phyloP scores from a whole-genome alignment of 2,113 vertebrate species.

The Pithys albifrons region DNA sequence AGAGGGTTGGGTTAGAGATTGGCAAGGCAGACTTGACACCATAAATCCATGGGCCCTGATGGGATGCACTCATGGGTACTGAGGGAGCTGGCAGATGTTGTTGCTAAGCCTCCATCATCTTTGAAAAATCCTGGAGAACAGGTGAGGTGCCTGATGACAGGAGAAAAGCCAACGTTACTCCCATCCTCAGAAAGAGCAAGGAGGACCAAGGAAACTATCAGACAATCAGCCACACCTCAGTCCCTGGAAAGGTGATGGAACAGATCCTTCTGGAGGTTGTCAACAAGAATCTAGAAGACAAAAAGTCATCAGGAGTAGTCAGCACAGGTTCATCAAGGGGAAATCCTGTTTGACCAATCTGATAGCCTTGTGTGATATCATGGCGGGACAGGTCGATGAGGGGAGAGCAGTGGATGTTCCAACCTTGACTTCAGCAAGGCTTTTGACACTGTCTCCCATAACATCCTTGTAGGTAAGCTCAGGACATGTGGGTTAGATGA shows the following conservation, averaged over 20 bases:
- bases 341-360: not conserved
- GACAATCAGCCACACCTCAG: not conserved
- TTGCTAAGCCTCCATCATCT: not conserved
- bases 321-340: not conserved
- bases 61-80: rapidly evolving
- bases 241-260: not conserved
- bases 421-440: not conserved
- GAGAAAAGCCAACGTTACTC: not conserved
- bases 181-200: not conserved
- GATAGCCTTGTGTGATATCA: not conserved
- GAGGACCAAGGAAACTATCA: not conserved
- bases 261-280: not conserved
- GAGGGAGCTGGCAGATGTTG: not conserved
- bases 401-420: not conserved
- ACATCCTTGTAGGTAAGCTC: not conserved
- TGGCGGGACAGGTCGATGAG: rapidly evolving
- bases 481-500: not conserved
- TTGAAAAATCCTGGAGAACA: not conserved
- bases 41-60: not conserved
- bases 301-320: not conserved
- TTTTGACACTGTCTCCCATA: not conserved
- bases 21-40: not conserved
- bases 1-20: rapidly evolving
- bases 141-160: not conserved
- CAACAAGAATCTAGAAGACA: not conserved